Evolutionary conservation across 2,888 invertebrate genomes (phyloP).

Genomic region (Pycnomerus fuliginosus): DNA sequence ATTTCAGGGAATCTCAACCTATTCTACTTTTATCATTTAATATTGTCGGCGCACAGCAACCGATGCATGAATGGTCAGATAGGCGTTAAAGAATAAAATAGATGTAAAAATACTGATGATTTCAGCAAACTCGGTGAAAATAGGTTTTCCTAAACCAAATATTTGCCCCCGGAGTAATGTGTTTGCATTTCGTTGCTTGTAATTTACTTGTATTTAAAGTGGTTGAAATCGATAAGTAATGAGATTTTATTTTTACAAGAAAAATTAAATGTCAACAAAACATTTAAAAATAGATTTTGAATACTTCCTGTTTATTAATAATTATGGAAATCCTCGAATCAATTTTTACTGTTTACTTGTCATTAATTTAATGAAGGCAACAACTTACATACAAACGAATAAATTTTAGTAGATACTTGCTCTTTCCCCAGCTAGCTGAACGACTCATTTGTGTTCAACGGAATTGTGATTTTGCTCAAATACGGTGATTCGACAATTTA

Average conservation of each 20-base stretch:
- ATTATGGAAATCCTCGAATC: constrained; percentile 7
- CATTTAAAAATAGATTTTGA: constrained; percentile 9
- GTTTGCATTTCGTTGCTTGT: constrained; percentile 12
- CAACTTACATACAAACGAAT: constrained; percentile 17
- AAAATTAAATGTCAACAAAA: constrained; percentile 1
- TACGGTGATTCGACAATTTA: constrained; percentile 25
- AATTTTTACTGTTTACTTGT: too few species aligned
- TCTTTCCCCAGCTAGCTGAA: constrained; percentile 17
- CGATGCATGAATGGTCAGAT: constrained; percentile 18
- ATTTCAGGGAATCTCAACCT: constrained; percentile 6
- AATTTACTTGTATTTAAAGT: constrained; percentile 15
- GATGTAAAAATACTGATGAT: constrained; percentile 20
- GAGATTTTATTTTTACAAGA: constrained; percentile 1
- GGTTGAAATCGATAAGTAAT: constrained; percentile 2
- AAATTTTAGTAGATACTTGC: constrained; percentile 18
- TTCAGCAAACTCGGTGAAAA: constrained; percentile 17
- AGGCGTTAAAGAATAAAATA: constrained; percentile 16
- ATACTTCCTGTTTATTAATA: too few species aligned
- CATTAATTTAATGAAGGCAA: too few species aligned
- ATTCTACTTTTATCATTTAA: too few species aligned
- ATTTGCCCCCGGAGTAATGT: constrained; percentile 13
- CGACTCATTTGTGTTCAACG: constrained; percentile 26
- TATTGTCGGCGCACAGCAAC: constrained; percentile 5
- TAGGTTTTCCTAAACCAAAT: constrained; percentile 16
- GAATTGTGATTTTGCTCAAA: constrained; percentile 25